Evolutionary conservation across 2,888 invertebrate species (phyloP), one percentile per base, ranked within the genome.

Genomic region (Gandaritis pyraliata): DNA sequence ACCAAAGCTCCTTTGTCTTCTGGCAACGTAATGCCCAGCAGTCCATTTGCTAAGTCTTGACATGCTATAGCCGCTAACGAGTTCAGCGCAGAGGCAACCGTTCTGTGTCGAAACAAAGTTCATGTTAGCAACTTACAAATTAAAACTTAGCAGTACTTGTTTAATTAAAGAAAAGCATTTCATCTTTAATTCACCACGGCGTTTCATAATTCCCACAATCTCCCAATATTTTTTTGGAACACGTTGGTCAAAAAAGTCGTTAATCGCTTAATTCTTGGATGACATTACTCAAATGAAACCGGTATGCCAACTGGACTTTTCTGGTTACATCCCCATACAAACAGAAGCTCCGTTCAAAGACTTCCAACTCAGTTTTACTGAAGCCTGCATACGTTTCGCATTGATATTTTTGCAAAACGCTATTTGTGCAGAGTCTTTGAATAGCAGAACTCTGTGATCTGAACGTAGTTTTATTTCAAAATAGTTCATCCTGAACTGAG

Each of bases 51-150:
- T 59, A 98, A 93, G 86, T 99, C 99, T 85, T 98, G 96, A 76
- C 97, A 95, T 0, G 97, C 96, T 30, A 98, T 96, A 1, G 98
- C 98, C 0, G 98, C 96, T 66, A 99, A 88, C 0, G 98, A 98
- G 80, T 98, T 98, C 59, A 99, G 85, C 0, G 98, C 98, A n/a
- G 98, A 97, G 0, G 98, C 98, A 5, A 99, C 97, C 6, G 98
- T 98, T 74, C 98, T 98, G 86, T 53, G 29, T 85, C 3, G 30
- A 52, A 49, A 57, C 0, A 49, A 49, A 30, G 3, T 11, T 30
- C 15, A 8, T 48, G 29, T 43, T 33, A 33, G 10, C 33, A 10
- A 33, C 33, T 8, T 10, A 33, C 10, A 8, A 33, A 8, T 33
- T 33, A 33, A 8, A 10, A 33, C 33, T 33, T 33, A 33, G 33